Base-by-base conservation (phyloP, 1,140 invertebrate species). In the Xylocopa sonorina region DNA sequence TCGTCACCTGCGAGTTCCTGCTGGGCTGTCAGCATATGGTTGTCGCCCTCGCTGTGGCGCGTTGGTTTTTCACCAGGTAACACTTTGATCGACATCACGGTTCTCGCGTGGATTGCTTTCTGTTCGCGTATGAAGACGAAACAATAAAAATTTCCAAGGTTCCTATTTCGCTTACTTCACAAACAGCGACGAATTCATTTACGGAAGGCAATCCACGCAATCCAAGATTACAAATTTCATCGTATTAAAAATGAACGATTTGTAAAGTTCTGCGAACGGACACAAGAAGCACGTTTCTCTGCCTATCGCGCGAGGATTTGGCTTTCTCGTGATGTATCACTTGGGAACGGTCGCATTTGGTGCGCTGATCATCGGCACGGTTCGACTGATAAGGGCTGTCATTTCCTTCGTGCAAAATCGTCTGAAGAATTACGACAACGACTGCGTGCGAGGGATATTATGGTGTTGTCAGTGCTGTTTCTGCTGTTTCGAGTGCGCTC, bases 61-160 rank as follows among this genome's bases (percentile, higher is more conserved):
- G 92, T 16, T 97, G 96, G 96, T 97, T 95, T 88, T 97, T 97
- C 85, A 95, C 95, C 32, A 95, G 96, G 96, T 97, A 91, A 85
- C 68, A 29, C 24, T 43, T 41, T 72, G 38, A 78, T 78, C 75
- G 43, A 78, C 71, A 78, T 62, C 67, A 7, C 24, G 16, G 10
- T 48, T 50, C 9, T 6, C 9, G 29, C 32, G 32, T 60, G 32
- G 14, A 77, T 43, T 66, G 50, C 50, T 57, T 38, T 32, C 51
- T 21, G 27, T 18, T 6, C 18, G 43, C 14, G 9, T 53, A 12
- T 34, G n/a, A n/a, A n/a, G n/a, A n/a, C n/a, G n/a, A n/a, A n/a
- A 58, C 51, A 12, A 21, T 18, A 34, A 16, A 32, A 38, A 58
- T 77, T 69, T 77, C n/a, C 41, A 27, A 57, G n/a, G 10, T 41